Evolutionary conservation across 2,113 vertebrate genomes (phyloP).

Genomic region (Bubo scandiacus): DNA sequence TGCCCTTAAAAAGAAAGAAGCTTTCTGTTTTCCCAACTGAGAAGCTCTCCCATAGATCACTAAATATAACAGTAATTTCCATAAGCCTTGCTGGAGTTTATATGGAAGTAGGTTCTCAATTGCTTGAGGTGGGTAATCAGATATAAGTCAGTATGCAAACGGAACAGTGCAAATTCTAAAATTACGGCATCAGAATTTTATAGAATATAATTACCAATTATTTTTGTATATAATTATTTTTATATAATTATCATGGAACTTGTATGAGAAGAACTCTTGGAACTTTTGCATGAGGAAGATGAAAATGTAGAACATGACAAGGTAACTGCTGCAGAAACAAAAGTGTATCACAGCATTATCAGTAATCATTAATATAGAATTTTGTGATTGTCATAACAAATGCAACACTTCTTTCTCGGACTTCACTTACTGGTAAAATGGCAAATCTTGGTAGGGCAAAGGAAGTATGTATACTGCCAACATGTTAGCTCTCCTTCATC

Average conservation of each 20-base stretch:
- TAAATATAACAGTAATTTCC: constrained; percentile 2
- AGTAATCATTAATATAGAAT: not conserved
- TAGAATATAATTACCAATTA: not conserved
- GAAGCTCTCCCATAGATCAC: not conserved
- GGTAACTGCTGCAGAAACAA: not conserved
- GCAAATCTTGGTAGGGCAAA: not conserved
- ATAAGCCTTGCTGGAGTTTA: not conserved
- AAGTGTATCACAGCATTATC: not conserved
- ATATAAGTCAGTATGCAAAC: constrained; percentile 19
- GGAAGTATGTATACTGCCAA: not conserved
- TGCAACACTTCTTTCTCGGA: not conserved
- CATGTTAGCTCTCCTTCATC: not conserved
- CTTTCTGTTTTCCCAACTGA: not conserved
- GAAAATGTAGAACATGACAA: not conserved
- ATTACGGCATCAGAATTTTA: not conserved
- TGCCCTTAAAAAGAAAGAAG: not conserved
- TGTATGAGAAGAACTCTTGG: not conserved
- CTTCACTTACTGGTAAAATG: not conserved
- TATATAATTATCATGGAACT: not conserved
- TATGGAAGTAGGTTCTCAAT: constrained; percentile 21
- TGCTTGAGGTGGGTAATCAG: constrained; percentile 6
- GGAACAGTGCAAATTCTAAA: not conserved
- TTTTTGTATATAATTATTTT: not conserved
- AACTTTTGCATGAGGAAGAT: not conserved
- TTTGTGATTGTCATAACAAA: not conserved